Conservation (phyloP, 1,140 invertebrate species). For the Papilio helenus region DNA sequence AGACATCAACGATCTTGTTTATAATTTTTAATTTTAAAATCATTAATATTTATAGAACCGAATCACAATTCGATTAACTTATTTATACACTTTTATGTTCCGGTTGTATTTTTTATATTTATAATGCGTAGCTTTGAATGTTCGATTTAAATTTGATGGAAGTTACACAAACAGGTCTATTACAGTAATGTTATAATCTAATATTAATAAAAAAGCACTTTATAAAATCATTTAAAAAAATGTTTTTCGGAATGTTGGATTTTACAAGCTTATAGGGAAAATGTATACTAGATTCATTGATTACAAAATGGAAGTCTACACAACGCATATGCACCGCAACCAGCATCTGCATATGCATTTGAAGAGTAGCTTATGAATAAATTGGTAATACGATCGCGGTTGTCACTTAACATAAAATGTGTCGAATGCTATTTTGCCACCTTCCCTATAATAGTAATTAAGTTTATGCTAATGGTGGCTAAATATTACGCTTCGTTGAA, state of each 20-base stretch:
- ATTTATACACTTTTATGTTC: constrained; percentile 17
- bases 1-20: constrained; percentile 12
- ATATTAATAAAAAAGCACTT: too few relatives aligned
- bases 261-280: too few relatives aligned
- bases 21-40: constrained; percentile 2
- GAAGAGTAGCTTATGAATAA: too few relatives aligned
- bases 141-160: constrained; percentile 1
- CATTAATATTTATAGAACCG: constrained; percentile 17
- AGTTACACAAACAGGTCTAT: neutral
- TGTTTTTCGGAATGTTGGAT: too few relatives aligned
- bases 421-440: neutral
- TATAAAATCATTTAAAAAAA: too few relatives aligned
- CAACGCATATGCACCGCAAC: too few relatives aligned
- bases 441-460: neutral
- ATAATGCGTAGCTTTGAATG: neutral
- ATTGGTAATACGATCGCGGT: too few relatives aligned
- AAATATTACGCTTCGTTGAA: neutral
- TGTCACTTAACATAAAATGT: too few relatives aligned
- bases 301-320: too few relatives aligned
- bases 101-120: constrained; percentile 4
- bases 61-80: constrained; percentile 26
- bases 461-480: neutral
- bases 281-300: too few relatives aligned
- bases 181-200: too few relatives aligned
- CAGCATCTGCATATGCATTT: too few relatives aligned